phyloP scores from a whole-genome alignment of 2,888 invertebrate species.

The Chymomyza caudatula region DNA sequence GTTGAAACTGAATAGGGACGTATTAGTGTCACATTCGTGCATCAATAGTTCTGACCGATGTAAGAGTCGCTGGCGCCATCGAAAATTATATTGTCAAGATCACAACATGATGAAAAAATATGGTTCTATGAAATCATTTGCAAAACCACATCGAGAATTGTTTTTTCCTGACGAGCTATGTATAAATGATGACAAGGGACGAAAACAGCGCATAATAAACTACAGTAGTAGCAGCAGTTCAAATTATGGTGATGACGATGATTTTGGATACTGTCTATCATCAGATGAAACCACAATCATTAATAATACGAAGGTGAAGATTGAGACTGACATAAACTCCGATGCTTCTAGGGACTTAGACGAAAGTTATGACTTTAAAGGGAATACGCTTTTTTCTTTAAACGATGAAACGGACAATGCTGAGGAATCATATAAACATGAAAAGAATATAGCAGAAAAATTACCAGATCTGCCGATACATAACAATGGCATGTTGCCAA shows the following conservation, averaged over 20 bases:
- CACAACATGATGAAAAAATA: background rate
- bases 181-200: constrained; percentile 20
- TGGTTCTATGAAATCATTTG: too few relatives aligned
- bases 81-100: too few relatives aligned
- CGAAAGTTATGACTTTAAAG: constrained; percentile 1
- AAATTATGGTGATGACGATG: constrained; percentile 35
- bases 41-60: too few relatives aligned
- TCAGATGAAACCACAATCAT: constrained; percentile 9
- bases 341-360: constrained; percentile 9
- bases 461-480: constrained; percentile 36
- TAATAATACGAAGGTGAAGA: constrained; percentile 21
- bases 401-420: background rate
- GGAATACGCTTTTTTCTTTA: constrained; percentile 24
- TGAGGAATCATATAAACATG: too few relatives aligned
- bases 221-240: constrained; percentile 68
- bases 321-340: constrained; percentile 45
- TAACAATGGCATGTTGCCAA: constrained; percentile 69
- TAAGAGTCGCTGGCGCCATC: too few relatives aligned
- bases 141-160: constrained; percentile 53
- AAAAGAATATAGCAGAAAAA: too few relatives aligned
- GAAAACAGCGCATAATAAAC: constrained; percentile 53
- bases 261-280: constrained; percentile 26
- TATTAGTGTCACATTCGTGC: too few relatives aligned
- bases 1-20: too few relatives aligned
- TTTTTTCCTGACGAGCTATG: constrained; percentile 68